Conservation (phyloP, 2,797 vertebrate species). For the Sparus aurata region DNA sequence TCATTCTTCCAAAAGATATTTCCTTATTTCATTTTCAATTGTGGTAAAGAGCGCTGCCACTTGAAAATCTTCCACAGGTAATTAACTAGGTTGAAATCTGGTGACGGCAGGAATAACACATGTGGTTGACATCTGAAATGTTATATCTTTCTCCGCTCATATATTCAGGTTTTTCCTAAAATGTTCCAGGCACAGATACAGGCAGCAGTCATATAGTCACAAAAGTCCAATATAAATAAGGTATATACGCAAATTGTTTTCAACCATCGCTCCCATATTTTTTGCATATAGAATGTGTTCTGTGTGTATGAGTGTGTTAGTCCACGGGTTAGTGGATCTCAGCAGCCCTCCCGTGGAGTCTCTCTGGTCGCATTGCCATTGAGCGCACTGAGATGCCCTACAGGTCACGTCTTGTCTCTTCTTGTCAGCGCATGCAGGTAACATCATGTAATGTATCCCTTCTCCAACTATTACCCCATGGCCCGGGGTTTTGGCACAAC, state of each 20-base stretch:
- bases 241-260: not conserved
- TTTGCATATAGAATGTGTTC: slow-evolving; percentile 1
- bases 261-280: not conserved
- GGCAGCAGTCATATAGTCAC: not conserved
- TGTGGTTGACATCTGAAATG: slow-evolving; percentile 14
- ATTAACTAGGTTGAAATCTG: slow-evolving; percentile 11
- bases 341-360: slow-evolving; percentile 34
- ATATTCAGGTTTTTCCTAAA: not conserved
- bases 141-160: not conserved
- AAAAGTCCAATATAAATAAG: not conserved
- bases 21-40: slow-evolving; percentile 16
- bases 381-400: slow-evolving; percentile 65
- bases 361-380: slow-evolving; percentile 55
- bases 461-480: slow-evolving; percentile 65
- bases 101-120: not conserved
- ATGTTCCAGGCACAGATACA: not conserved
- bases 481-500: slow-evolving; percentile 77
- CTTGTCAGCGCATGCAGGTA: slow-evolving; percentile 76
- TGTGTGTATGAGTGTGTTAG: slow-evolving; percentile 3
- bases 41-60: not conserved
- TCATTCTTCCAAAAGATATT: not conserved
- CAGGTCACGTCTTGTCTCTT: slow-evolving; percentile 76
- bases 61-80: slow-evolving; percentile 16
- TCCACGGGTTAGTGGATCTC: slow-evolving; percentile 25
- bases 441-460: slow-evolving; percentile 73